Evolutionary conservation across 2,888 invertebrate species (phyloP), one percentile per base, ranked within the genome.

Genomic region (Dryococelus australis): DNA sequence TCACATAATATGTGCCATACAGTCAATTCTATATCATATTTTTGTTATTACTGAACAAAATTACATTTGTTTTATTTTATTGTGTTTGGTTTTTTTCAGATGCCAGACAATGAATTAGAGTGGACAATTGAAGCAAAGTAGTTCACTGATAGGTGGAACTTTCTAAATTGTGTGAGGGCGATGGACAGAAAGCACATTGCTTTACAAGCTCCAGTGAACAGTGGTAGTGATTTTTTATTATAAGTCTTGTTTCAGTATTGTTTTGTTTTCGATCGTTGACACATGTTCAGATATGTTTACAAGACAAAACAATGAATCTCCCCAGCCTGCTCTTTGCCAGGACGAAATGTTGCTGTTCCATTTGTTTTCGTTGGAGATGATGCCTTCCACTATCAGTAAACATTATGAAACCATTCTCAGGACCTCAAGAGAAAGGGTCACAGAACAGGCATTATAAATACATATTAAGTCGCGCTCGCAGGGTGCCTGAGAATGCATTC

Each of bases 171-270:
- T 91, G 81, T 89, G 91, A 89, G 88, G 90, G 87, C 91, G 91
- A 35, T n/a, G n/a, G n/a, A n/a, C n/a, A n/a, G n/a, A n/a, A n/a
- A n/a, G n/a, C n/a, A n/a, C n/a, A n/a, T n/a, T n/a, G n/a, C n/a
- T n/a, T n/a, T n/a, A n/a, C n/a, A n/a, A n/a, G n/a, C n/a, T n/a
- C n/a, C n/a, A n/a, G 83, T 88, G 28, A 88, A 90, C 86, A 90
- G 89, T 87, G 91, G 91, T 88, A 89, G 89, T 43, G 90, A 91
- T 86, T 89, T 90, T 89, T 85, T 91, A 91, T 86, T 92, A 92
- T 88, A n/a, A n/a, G 90, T 87, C 81, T 3, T 88, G 88, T 88
- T 91, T 91, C 88, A 92, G 91, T 80, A 65, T 65, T 65, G 65
- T 65, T n/a, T n/a, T 65, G n/a, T 65, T 0, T 65, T 16, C 65